These are phyloP conservation scores for Magallana nippona DNA, from an alignment of 2,888 invertebrate genomes.

Conservation along the genomic window DNA sequence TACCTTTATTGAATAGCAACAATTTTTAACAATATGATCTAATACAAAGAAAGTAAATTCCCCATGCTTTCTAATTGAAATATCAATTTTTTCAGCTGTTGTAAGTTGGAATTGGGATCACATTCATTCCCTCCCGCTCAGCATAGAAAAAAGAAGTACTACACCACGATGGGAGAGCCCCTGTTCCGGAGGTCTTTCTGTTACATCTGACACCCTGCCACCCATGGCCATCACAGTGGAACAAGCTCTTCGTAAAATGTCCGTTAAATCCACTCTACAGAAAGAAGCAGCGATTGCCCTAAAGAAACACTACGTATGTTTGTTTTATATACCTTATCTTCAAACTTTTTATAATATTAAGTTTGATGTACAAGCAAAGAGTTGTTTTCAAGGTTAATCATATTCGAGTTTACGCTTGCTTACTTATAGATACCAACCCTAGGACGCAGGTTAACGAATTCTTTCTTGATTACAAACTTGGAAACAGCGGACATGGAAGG, in stretches of 20 bases:
- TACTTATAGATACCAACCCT: background rate
- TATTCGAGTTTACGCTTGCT: too few species aligned
- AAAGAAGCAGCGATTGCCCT: background rate
- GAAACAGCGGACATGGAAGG: background rate
- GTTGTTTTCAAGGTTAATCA: too few species aligned
- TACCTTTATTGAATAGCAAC: too few species aligned
- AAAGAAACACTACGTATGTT: background rate
- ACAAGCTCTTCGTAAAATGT: background rate
- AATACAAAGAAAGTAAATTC: too few species aligned
- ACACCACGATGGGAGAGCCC: background rate
- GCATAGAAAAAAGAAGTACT: background rate
- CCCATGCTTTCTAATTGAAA: too few species aligned
- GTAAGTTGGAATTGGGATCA: too few species aligned
- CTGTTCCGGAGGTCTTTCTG: background rate
- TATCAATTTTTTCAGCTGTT: too few species aligned
- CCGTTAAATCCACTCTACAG: background rate
- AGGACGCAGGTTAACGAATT: background rate
- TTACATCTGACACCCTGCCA: background rate
- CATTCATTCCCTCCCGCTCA: background rate
- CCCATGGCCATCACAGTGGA: background rate
- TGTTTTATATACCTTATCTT: background rate
- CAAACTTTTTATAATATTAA: background rate
- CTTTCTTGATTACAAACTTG: background rate
- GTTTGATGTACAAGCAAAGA: background rate
- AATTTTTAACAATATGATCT: too few species aligned